Conservation (phyloP, 2,113 vertebrate genomes). For the Corvus moneduloides region DNA sequence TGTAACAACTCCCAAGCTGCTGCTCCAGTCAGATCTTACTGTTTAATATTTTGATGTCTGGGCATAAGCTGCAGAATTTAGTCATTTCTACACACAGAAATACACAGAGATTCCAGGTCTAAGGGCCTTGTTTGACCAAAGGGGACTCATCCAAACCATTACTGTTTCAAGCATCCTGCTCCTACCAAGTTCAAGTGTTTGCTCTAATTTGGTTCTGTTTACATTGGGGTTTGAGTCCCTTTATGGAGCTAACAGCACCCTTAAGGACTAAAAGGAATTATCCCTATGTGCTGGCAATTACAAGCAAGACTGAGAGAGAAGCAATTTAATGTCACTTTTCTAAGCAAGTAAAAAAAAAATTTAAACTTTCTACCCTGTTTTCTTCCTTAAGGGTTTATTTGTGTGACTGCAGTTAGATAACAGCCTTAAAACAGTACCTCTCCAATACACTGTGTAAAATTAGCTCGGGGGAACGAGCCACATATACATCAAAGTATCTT, state of each 20-base stretch:
- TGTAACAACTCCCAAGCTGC: neutral
- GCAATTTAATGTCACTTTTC: neutral
- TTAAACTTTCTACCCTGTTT: neutral
- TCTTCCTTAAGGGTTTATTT: neutral
- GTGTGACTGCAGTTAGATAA: neutral
- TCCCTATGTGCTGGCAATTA: neutral
- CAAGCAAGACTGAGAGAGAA: neutral
- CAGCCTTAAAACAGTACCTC: neutral
- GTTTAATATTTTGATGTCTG: neutral
- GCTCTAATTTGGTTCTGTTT: neutral
- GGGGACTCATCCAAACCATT: neutral
- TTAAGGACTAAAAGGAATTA: neutral
- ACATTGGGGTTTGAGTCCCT: neutral
- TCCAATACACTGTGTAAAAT: neutral
- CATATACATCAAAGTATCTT: neutral
- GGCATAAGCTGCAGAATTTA: neutral
- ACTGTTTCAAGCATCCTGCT: neutral
- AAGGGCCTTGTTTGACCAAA: neutral
- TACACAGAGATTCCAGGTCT: neutral
- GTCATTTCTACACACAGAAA: neutral
- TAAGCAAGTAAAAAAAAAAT: neutral
- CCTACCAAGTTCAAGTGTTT: neutral
- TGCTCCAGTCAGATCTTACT: neutral
- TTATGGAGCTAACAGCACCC: neutral
- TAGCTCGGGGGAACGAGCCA: neutral